Evolutionary conservation across 2,888 invertebrate species (phyloP), one percentile per base, ranked within the genome.

Genomic region (Colletes collaris): DNA sequence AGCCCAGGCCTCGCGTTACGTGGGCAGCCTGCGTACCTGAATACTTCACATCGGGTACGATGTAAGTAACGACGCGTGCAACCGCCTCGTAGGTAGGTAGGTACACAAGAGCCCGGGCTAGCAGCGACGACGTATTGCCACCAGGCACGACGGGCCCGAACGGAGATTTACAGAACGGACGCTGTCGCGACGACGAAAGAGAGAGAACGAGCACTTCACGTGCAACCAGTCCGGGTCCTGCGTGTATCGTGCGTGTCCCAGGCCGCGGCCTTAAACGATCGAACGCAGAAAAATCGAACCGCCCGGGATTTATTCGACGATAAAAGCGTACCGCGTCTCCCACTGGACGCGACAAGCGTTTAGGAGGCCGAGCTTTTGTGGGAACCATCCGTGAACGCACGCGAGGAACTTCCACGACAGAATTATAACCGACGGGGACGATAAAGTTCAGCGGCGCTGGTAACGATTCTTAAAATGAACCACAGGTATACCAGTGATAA

Each of bases 51-150:
- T 68, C 76, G 71, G 68, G 53, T 10, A 27, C 46, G 62, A 35
- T 53, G 62, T 76, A 84, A 84, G 82, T 84, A 84, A 84, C 84
- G 73, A 84, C 73, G 76, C 79, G 70, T 79, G 72, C 82, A 85
- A 74, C 53, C 65, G 73, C 16, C 65, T 76, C 66, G 65, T 76
- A 79, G 75, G 73, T 70, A 64, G 67, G 66, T 76, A 72, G 60
- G 56, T 62, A 72, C 76, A 60, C 73, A 60, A 16, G 64, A 80
- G n/a, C 70, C 70, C 71, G 68, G 72, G 74, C 64, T 4, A 76
- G 27, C 44, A 8, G 53, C 70, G 68, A 78, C 86, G 81, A 86
- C 83, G 80, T 83, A 86, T 85, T 82, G 88, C 90, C 88, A 89
- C 85, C 86, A 87, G 89, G 85, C 88, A 86, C 82, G 52, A 52